Base-by-base conservation (phyloP, 2,113 vertebrate genomes). In the Myrmecobius fasciatus region DNA sequence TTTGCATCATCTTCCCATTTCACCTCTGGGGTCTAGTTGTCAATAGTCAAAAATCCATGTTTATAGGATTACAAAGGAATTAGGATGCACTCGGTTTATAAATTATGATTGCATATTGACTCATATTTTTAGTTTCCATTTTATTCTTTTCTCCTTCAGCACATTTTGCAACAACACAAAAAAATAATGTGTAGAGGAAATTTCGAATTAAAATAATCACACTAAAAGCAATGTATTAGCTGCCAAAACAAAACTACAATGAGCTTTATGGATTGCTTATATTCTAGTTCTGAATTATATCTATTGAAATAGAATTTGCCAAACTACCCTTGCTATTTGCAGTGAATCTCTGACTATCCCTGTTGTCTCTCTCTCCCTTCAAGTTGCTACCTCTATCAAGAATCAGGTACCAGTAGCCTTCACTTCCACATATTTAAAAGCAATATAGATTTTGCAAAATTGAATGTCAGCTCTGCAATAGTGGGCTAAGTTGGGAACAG, bases 91-190 rank as follows among this genome's bases (percentile, higher is more conserved):
- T 47, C 51, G 36, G 6, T 9, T 94, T 95, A 91, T 14, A 94
- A 95, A 28, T 90, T 83, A 43, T 24, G 20, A 31, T 83, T 11
- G 0, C 0, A 94, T 91, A 52, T n/a, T 31, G 92, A 92, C 3
- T 14, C 3, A 83, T 52, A 53, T 52, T 90, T 92, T 91, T 89
- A 0, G 2, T 88, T 94, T 96, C 46, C 25, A 91, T 91, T 95
- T 93, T 51, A 36, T 52, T 91, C 60, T 90, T 90, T 95, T 91
- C n/a, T 52, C 51, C n/a, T 52, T 53, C 6, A 89, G 26, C 93
- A 52, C 49, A 0, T 92, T 47, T 93, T 91, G 91, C 12, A 49
- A 93, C 49, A 3, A 52, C 31, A 31, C 11, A 26, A 56, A 28
- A 10, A 1, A 95, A 0, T 54, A 46, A 0, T 91, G 31, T 92